Percentiles rank a stretch among this genome's conserved stretches.
phyloP scores from a whole-genome alignment of 2,888 invertebrate genomes.

The Drosophila helvetica region DNA sequence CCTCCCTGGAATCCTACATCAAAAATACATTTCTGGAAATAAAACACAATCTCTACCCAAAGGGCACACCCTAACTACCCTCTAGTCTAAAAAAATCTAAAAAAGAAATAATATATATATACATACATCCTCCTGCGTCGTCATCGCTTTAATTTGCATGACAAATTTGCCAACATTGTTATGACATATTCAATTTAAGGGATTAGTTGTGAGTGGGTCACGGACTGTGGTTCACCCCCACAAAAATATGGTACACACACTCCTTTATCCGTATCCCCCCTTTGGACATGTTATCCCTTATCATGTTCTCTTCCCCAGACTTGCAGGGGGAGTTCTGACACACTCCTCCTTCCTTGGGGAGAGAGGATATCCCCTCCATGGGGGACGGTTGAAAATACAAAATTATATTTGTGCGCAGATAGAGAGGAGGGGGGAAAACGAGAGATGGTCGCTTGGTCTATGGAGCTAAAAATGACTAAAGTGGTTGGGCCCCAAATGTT shows the following conservation, averaged over 20 bases:
- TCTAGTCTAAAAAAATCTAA: conserved; percentile 1
- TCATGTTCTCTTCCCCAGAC: conserved; percentile 19
- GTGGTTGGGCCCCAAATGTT: conserved; percentile 27
- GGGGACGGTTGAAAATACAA: conserved; percentile 3
- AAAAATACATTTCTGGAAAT: no score
- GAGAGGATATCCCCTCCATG: no score
- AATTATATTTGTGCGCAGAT: conserved; percentile 19
- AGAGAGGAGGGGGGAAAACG: neutral
- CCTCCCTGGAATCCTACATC: no score
- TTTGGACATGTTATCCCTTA: conserved; percentile 36
- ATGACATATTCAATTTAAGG: conserved; percentile 78
- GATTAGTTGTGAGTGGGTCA: conserved; percentile 63
- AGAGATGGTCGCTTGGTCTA: conserved; percentile 4
- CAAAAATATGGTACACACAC: neutral
- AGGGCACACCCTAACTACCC: neutral
- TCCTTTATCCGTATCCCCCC: no score
- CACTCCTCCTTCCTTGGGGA: neutral
- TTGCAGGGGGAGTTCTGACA: neutral
- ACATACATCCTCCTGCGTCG: conserved; percentile 48
- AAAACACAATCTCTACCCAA: no score
- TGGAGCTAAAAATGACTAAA: conserved; percentile 37
- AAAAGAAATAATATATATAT: conserved; percentile 17
- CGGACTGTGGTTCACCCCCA: conserved; percentile 11
- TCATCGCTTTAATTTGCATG: conserved; percentile 77
- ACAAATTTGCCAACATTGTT: conserved; percentile 76